Conservation (phyloP, 2,113 vertebrate species). For the Lagenorhynchus albirostris region DNA sequence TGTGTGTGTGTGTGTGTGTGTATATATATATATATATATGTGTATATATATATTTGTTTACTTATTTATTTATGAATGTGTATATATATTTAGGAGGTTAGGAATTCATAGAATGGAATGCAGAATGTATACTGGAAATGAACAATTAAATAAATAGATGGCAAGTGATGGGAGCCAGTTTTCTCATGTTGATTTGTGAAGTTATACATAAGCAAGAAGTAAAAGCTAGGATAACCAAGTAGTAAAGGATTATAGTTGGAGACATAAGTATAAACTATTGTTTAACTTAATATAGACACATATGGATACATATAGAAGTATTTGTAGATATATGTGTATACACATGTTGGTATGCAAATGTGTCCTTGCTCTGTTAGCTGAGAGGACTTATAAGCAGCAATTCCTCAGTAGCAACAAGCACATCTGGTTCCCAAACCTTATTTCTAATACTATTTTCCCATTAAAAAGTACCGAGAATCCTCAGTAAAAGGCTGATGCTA, state of each 20-base stretch:
- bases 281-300: neutral
- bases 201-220: neutral
- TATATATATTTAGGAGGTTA: neutral
- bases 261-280: neutral
- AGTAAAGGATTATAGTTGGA: neutral
- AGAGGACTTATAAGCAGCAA: neutral
- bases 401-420: neutral
- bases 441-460: neutral
- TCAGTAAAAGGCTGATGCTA: neutral
- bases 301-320: neutral
- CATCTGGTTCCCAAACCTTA: neutral
- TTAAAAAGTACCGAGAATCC: neutral
- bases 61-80: no score
- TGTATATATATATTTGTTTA: no score
- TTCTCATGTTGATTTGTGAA: neutral
- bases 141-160: neutral
- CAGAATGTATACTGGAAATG: neutral
- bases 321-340: neutral
- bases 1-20: accelerated
- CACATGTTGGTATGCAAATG: neutral
- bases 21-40: neutral
- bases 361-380: neutral
- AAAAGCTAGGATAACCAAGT: neutral
- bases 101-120: neutral
- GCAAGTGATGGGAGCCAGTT: neutral